phyloP scores from a whole-genome alignment of 1,140 invertebrate genomes.

The Drosophila ercepeae region DNA sequence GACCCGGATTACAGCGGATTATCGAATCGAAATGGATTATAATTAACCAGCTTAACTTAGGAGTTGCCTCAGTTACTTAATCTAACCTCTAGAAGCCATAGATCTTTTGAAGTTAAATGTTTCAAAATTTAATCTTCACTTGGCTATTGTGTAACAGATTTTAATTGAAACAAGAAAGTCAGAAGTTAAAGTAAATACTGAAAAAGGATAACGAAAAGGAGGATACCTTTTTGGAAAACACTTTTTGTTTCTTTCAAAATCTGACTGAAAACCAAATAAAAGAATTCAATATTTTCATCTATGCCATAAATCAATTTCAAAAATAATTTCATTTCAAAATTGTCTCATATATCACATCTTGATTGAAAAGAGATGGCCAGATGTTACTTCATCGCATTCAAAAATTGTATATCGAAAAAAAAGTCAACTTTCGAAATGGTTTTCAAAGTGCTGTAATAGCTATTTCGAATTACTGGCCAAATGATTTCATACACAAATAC shows the following conservation, averaged over 20 bases:
- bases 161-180: background rate
- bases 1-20: conserved; percentile 66
- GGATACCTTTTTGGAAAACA: no score
- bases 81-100: conserved; percentile 28
- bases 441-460: conserved; percentile 54
- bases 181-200: background rate
- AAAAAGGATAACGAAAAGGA: background rate
- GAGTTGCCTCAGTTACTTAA: conserved; percentile 39
- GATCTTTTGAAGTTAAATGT: conserved; percentile 1
- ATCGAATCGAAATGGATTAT: conserved; percentile 69
- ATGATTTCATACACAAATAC: conserved; percentile 67
- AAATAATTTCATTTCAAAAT: background rate
- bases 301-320: background rate
- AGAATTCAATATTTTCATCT: background rate
- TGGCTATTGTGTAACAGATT: conserved; percentile 34
- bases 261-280: background rate
- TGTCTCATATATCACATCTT: conserved; percentile 14
- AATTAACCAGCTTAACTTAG: conserved; percentile 36
- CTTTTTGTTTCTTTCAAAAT: no score
- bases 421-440: conserved; percentile 1
- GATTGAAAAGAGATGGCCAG: conserved; percentile 45
- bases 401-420: conserved; percentile 11
- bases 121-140: conserved; percentile 9
- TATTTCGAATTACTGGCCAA: conserved; percentile 69
- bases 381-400: conserved; percentile 52